Conservation (phyloP, 2,797 vertebrate species). For the Sarcophilus harrisii region DNA sequence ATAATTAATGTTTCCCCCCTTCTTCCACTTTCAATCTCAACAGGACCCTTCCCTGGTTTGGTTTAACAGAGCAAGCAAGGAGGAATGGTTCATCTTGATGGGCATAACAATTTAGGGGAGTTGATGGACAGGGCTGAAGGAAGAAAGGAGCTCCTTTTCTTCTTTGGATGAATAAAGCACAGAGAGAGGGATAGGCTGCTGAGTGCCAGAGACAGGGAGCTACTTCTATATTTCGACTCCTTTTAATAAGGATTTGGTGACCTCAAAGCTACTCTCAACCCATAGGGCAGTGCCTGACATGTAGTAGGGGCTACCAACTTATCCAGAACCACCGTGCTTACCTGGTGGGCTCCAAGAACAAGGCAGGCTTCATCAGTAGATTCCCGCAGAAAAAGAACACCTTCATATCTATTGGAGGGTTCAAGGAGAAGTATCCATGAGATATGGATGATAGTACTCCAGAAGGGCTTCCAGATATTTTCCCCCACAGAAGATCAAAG, state of each 20-base stretch:
- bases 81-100: neutral
- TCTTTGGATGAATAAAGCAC: neutral
- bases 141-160: neutral
- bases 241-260: neutral
- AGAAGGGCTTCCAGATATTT: neutral
- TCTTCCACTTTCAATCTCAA: neutral
- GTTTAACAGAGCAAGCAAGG: neutral
- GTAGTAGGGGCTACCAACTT: neutral
- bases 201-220: neutral
- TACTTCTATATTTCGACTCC: neutral
- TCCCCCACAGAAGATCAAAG: neutral
- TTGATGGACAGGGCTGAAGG: neutral
- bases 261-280: neutral
- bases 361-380: neutral
- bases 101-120: neutral
- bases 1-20: neutral
- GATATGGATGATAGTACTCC: neutral
- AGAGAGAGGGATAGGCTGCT: neutral
- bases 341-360: neutral
- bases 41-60: neutral
- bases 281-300: neutral
- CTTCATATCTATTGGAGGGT: neutral
- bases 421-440: neutral
- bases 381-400: neutral
- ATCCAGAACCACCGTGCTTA: neutral